A percentile compares a stretch with the other conserved stretches of the same genome.
Evolutionary conservation across 2,888 invertebrate genomes (phyloP).

Genomic region (Romanomermis culicivorax): DNA sequence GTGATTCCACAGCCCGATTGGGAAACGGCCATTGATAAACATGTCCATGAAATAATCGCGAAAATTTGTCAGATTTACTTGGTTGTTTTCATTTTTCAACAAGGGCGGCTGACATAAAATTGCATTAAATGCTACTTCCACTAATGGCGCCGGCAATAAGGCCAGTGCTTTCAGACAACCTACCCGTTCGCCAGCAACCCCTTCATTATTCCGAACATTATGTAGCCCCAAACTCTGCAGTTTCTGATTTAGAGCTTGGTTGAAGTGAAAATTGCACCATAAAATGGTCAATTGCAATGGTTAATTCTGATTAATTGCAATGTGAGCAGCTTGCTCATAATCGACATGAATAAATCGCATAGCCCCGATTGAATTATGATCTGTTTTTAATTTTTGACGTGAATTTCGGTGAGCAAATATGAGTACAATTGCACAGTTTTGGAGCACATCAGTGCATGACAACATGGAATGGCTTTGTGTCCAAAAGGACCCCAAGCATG

Average conservation of each 20-base stretch:
- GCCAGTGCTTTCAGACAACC: background rate
- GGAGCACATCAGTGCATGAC: background rate
- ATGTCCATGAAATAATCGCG: background rate
- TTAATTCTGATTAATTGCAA: background rate
- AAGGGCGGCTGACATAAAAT: background rate
- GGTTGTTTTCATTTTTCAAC: background rate
- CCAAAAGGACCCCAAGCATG: background rate
- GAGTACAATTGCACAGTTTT: background rate
- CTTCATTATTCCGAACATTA: background rate
- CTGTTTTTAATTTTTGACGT: background rate
- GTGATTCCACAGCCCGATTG: background rate
- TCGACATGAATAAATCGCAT: background rate
- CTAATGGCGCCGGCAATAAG: background rate
- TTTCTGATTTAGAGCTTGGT: background rate
- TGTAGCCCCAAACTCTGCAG: background rate
- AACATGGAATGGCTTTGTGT: background rate
- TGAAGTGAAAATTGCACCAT: background rate
- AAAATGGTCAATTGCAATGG: background rate
- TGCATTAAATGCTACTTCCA: background rate
- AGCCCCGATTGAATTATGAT: background rate
- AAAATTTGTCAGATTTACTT: background rate
- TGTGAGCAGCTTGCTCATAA: background rate
- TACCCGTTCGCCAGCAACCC: background rate
- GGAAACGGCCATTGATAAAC: background rate
- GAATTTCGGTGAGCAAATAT: background rate